Evolutionary conservation across 2,888 invertebrate species (phyloP).

Genomic region (Microdon myrmicae): DNA sequence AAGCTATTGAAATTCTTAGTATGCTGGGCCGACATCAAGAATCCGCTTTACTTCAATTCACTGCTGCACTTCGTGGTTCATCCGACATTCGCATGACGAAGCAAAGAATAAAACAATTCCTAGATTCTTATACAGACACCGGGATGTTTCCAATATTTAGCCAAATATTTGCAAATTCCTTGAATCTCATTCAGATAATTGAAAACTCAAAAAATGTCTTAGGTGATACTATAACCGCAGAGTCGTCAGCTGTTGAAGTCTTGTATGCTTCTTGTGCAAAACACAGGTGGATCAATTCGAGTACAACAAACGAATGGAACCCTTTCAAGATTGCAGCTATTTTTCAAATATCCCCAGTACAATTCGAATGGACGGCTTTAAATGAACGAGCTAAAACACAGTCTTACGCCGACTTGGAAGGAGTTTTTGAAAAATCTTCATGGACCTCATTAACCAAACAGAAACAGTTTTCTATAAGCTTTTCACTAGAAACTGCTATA

Average conservation of each 20-base stretch:
- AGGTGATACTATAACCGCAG: slow-evolving; percentile 51
- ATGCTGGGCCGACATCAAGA: slow-evolving; percentile 76
- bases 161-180: slow-evolving; percentile 59
- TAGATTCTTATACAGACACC: slow-evolving; percentile 54
- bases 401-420: slow-evolving; percentile 63
- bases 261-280: slow-evolving; percentile 61
- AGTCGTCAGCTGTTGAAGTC: slow-evolving; percentile 61
- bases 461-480: slow-evolving; percentile 65
- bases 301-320: slow-evolving; percentile 56
- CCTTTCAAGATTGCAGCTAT: slow-evolving; percentile 62
- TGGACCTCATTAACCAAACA: slow-evolving; percentile 64
- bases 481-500: slow-evolving; percentile 62
- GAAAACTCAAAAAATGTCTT: slow-evolving; percentile 56
- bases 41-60: slow-evolving; percentile 70
- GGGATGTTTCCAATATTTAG: slow-evolving; percentile 58
- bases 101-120: slow-evolving; percentile 57
- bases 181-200: slow-evolving; percentile 58
- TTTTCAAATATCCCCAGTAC: slow-evolving; percentile 70
- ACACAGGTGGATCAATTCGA: slow-evolving; percentile 62
- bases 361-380: slow-evolving; percentile 78
- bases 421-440: slow-evolving; percentile 61
- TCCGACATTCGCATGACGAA: slow-evolving; percentile 60
- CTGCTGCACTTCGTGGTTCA: slow-evolving; percentile 59
- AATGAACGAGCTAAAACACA: slow-evolving; percentile 67
- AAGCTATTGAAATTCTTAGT: slow-evolving; percentile 78